These are phyloP conservation scores for Petrocephalus microphthalmus DNA, from an alignment of 2,113 vertebrate genomes.

Conservation along the genomic window DNA sequence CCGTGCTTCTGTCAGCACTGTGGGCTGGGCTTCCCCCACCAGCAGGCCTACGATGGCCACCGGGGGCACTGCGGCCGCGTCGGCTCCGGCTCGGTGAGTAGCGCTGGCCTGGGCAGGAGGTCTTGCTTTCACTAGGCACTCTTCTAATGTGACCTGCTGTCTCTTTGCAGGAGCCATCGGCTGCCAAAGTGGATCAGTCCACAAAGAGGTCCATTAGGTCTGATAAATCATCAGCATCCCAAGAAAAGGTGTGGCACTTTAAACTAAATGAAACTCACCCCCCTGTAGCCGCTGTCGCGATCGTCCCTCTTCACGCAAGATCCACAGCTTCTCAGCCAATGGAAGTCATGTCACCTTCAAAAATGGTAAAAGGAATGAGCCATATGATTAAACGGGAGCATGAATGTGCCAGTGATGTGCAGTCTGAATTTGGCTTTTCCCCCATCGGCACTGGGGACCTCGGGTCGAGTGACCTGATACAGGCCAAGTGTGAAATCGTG, in stretches of 20 bases:
- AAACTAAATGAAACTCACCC: constrained; percentile 44
- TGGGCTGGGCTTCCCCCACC: constrained; percentile 75
- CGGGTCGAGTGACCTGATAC: background rate
- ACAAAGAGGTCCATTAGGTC: background rate
- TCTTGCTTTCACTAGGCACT: background rate
- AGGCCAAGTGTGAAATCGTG: background rate
- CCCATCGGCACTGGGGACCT: background rate
- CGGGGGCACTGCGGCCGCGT: constrained; percentile 55
- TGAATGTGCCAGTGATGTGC: background rate
- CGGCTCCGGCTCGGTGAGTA: constrained; percentile 42
- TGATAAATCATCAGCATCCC: background rate
- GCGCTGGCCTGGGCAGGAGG: background rate
- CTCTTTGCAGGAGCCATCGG: constrained; percentile 27
- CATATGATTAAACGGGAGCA: background rate
- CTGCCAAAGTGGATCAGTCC: background rate
- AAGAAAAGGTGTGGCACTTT: constrained; percentile 43
- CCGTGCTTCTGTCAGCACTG: constrained; percentile 79
- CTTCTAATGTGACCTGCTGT: background rate
- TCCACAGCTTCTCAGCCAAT: background rate
- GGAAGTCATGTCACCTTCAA: background rate
- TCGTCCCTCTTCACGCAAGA: constrained; percentile 41
- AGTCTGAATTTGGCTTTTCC: background rate
- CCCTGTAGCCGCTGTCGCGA: constrained; percentile 47
- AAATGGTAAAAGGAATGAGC: background rate
- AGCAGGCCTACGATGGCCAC: constrained; percentile 62